phyloP scores from a whole-genome alignment of 2,888 invertebrate species.

The Lasius platythorax region DNA sequence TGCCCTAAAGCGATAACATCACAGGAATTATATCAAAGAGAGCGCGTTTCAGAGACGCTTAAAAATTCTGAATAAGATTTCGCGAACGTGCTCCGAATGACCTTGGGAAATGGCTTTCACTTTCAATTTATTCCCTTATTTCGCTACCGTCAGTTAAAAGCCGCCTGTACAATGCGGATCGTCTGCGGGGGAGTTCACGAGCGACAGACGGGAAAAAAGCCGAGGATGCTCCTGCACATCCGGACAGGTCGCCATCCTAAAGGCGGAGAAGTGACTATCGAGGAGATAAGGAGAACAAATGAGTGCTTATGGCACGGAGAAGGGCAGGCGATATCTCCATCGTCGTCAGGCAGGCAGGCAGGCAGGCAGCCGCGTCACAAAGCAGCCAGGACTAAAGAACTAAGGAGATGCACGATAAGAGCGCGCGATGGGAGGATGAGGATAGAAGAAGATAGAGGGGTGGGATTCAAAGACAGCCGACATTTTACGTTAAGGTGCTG shows the following conservation, averaged over 20 bases:
- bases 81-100: slow-evolving; percentile 28
- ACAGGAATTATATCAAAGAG: slow-evolving; percentile 41
- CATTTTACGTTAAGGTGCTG: slow-evolving; percentile 59
- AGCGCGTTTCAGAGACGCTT: neutral
- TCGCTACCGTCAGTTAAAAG: slow-evolving; percentile 45
- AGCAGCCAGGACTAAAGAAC: slow-evolving; percentile 70
- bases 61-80: slow-evolving; percentile 44
- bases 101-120: slow-evolving; percentile 52
- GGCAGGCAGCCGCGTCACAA: slow-evolving; percentile 62
- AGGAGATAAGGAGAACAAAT: slow-evolving; percentile 73
- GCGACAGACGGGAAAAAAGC: slow-evolving; percentile 46
- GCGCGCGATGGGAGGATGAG: slow-evolving; percentile 50
- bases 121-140: slow-evolving; percentile 56
- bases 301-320: slow-evolving; percentile 69
- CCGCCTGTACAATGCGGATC: slow-evolving; percentile 36
- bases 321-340: slow-evolving; percentile 67
- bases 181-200: slow-evolving; percentile 25
- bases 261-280: slow-evolving; percentile 73
- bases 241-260: slow-evolving; percentile 52
- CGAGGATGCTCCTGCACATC: slow-evolving; percentile 38
- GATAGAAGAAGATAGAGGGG: slow-evolving; percentile 42
- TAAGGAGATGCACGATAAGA: slow-evolving; percentile 73
- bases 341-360: slow-evolving; percentile 57
- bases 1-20: slow-evolving; percentile 32
- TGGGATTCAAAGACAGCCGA: slow-evolving; percentile 72